phyloP scores from a whole-genome alignment of 1,140 invertebrate genomes.

The Magallana gigas region DNA sequence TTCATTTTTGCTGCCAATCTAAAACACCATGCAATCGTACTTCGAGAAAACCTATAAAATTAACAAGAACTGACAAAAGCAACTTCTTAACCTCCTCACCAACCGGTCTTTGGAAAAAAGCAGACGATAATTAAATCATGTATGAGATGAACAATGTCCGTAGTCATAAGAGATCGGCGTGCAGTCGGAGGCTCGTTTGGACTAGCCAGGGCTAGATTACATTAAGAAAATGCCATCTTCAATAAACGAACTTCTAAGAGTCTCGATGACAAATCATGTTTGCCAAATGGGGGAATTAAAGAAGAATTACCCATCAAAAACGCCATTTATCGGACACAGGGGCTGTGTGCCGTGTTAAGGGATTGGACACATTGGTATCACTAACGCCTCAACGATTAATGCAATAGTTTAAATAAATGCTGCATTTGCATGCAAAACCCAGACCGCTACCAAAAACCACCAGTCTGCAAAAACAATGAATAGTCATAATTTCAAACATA shows the following conservation, averaged over 20 bases:
- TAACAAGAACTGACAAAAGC: slow-evolving; percentile 14
- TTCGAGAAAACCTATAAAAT: background rate
- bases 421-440: too few relatives aligned
- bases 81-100: background rate
- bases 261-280: slow-evolving; percentile 26
- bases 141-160: background rate
- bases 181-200: background rate
- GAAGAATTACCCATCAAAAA: slow-evolving; percentile 4
- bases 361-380: too few relatives aligned
- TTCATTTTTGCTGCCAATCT: too few relatives aligned
- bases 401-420: too few relatives aligned
- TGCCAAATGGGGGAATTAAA: slow-evolving; percentile 5
- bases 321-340: slow-evolving; percentile 13
- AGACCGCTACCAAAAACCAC: too few relatives aligned
- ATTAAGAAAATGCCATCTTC: slow-evolving; percentile 27
- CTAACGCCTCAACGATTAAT: too few relatives aligned
- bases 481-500: too few relatives aligned
- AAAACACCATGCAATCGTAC: background rate
- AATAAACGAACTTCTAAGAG: background rate
- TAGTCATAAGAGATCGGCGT: background rate
- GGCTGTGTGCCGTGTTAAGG: background rate
- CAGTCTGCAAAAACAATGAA: too few relatives aligned
- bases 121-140: slow-evolving; percentile 17
- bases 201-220: slow-evolving; percentile 6
- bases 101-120: background rate